Conservation (phyloP, 2,888 invertebrate genomes). For the Selenia dentaria region DNA sequence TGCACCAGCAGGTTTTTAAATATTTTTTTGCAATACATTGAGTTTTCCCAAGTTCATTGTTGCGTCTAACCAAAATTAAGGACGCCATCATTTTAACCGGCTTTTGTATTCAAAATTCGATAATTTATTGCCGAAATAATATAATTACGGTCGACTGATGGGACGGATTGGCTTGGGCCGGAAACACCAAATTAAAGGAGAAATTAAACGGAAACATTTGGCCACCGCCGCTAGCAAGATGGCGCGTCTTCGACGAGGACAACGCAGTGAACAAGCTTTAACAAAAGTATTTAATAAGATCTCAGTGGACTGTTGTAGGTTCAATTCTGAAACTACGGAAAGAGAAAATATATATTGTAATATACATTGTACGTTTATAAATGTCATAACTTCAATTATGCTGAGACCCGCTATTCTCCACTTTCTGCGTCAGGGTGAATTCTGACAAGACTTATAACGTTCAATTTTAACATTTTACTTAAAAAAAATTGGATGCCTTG, state of each 20-base stretch:
- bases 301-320: too few relatives aligned
- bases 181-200: conserved; percentile 83
- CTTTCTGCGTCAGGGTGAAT: too few relatives aligned
- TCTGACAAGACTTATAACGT: too few relatives aligned
- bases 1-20: background rate
- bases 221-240: conserved; percentile 82
- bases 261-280: conserved; percentile 9
- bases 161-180: conserved; percentile 81
- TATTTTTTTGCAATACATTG: conserved; percentile 16
- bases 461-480: too few relatives aligned
- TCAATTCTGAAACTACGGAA: too few relatives aligned
- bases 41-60: conserved; percentile 44
- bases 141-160: conserved; percentile 81
- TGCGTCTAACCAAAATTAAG: conserved; percentile 71
- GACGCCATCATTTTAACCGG: conserved; percentile 69
- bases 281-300: too few relatives aligned
- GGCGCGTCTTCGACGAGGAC: conserved; percentile 54
- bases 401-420: too few relatives aligned
- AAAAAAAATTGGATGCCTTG: too few relatives aligned
- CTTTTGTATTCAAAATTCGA: conserved; percentile 81
- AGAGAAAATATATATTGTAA: too few relatives aligned
- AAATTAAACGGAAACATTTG: conserved; percentile 85
- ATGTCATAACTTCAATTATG: too few relatives aligned
- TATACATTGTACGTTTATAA: too few relatives aligned
- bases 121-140: conserved; percentile 85